Evolutionary conservation across 2,113 vertebrate species (phyloP).

Genomic region (Chascanopsetta lugubris): DNA sequence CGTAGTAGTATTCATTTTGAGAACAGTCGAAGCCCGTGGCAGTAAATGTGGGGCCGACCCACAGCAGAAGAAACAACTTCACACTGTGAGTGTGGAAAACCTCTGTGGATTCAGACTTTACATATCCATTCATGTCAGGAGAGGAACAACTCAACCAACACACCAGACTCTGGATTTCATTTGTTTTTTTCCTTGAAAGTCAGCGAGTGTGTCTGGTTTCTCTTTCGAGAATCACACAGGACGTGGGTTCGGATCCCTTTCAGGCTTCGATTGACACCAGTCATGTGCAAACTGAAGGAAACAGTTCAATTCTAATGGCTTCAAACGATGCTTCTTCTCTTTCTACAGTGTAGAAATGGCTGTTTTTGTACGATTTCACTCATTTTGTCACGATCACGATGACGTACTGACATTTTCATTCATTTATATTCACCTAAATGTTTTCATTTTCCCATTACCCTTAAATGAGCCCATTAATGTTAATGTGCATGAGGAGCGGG

Average conservation of each 20-base stretch:
- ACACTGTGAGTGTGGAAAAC: conserved; percentile 32
- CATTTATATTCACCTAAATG: no score
- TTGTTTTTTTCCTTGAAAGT: conserved; percentile 30
- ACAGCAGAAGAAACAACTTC: conserved; percentile 46
- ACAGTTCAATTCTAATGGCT: conserved; percentile 6
- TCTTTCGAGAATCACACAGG: conserved; percentile 30
- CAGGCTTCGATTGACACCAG: not conserved
- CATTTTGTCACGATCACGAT: no score
- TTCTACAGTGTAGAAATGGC: not conserved
- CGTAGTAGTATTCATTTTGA: no score
- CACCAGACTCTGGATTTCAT: conserved; percentile 12
- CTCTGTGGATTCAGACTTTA: conserved; percentile 37
- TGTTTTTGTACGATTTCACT: conserved; percentile 24
- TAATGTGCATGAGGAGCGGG: no score
- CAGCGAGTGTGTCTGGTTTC: conserved; percentile 8
- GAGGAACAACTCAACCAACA: conserved; percentile 5
- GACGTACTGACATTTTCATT: no score
- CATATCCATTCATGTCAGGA: conserved; percentile 36
- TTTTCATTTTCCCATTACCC: no score
- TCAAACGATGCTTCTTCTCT: not conserved
- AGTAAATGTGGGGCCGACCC: conserved; percentile 33
- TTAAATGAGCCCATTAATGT: no score
- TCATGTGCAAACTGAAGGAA: not conserved
- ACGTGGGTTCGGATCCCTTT: conserved; percentile 18
- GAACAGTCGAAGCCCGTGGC: conserved; percentile 41